A percentile compares a stretch with the other conserved stretches of the same genome.
Conservation (phyloP, 1,140 invertebrate genomes). For the Subanguina moxae region DNA sequence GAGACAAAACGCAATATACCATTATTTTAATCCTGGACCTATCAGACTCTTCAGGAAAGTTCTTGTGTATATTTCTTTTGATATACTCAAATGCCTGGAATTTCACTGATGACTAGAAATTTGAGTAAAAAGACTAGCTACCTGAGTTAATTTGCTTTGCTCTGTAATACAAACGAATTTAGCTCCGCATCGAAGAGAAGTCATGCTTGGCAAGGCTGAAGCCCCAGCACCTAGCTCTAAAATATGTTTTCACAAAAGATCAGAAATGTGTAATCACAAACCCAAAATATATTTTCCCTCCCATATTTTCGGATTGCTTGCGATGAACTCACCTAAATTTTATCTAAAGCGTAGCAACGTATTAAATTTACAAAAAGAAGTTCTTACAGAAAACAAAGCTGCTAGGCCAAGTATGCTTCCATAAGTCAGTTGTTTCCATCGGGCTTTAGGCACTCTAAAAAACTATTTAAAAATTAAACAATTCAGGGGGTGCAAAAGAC, state of each 20-base stretch:
- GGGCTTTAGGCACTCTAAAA: neutral
- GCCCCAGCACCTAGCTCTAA: conserved; percentile 25
- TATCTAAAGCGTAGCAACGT: neutral
- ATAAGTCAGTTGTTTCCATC: conserved; percentile 21
- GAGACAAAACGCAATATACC: conserved; percentile 8
- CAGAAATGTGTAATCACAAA: too few species aligned
- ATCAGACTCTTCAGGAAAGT: conserved; percentile 4
- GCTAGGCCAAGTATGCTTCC: conserved; percentile 35
- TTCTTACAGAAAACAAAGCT: conserved; percentile 21
- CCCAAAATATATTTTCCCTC: neutral
- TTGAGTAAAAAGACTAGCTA: too few species aligned
- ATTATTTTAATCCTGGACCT: neutral
- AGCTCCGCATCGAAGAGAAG: neutral
- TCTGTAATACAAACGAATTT: neutral
- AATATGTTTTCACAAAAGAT: neutral
- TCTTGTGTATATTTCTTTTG: conserved; percentile 6
- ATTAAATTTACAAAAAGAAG: neutral
- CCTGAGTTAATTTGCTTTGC: neutral
- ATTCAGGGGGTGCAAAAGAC: too few species aligned
- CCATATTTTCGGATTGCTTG: conserved; percentile 21
- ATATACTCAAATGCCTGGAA: conserved; percentile 17
- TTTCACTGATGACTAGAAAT: too few species aligned
- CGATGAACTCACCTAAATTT: conserved; percentile 28
- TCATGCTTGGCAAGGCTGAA: conserved; percentile 28
- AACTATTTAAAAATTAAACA: neutral